Evolutionary conservation across 2,113 vertebrate genomes (phyloP).

Genomic region (Rhea pennata): DNA sequence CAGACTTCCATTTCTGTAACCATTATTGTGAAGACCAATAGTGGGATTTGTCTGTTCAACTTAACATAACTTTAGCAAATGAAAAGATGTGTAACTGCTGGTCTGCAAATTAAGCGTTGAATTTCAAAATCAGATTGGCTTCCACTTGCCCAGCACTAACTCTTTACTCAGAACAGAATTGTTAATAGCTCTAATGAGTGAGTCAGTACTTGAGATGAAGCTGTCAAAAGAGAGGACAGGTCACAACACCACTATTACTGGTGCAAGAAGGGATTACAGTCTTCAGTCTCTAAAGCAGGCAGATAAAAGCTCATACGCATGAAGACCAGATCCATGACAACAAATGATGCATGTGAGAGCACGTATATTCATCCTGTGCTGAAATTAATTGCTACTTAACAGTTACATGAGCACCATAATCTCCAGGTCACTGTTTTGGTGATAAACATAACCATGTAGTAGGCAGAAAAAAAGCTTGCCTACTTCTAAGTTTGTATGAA

Average conservation of each 20-base stretch:
- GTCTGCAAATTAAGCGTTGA: background rate
- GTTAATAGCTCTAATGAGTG: background rate
- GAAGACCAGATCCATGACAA: background rate
- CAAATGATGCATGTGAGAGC: background rate
- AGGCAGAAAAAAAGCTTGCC: background rate
- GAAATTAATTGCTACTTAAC: background rate
- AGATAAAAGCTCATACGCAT: background rate
- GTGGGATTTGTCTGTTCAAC: background rate
- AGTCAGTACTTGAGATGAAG: background rate
- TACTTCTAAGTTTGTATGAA: background rate
- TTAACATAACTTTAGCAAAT: background rate
- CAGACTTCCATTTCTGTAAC: background rate
- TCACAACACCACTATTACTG: background rate
- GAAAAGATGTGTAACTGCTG: background rate
- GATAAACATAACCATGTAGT: background rate
- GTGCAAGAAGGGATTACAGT: background rate
- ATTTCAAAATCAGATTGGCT: background rate
- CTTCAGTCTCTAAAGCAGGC: background rate
- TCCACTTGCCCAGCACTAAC: background rate
- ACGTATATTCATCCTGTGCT: background rate
- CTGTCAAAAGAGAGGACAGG: background rate
- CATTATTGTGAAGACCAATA: background rate
- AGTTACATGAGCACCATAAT: rapidly evolving
- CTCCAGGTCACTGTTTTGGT: background rate
- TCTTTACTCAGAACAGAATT: background rate